Evolutionary conservation across 2,888 invertebrate species (phyloP), one percentile per base, ranked within the genome.

Genomic region (Polymixis flavicincta): DNA sequence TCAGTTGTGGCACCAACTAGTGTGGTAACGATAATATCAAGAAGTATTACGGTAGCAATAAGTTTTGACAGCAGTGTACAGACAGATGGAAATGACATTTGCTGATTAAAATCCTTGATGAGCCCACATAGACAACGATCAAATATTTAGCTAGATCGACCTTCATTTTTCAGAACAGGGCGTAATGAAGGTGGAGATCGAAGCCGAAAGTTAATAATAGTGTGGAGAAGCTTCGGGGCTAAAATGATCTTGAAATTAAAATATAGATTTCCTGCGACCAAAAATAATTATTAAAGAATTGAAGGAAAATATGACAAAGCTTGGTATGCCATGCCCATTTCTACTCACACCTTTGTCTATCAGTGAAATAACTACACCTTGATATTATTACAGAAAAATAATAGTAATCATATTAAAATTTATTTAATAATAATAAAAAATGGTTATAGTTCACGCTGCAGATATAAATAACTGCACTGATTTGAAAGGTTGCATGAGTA

Each of bases 51-150:
- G 37, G 6, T 28, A 61, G 17, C 1, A 42, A 11, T 14, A 37
- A 61, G 22, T 13, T 5, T 59, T 57, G n/a, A 32, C 28, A 54
- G 57, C 25, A 64, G 13, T 45, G 1, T 14, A 48, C 37, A 17
- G 57, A 25, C 45, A 48, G 22, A 6, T 54, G 64, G 42, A 64
- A 79, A 59, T 79, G 79, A 8, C 64, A 79, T 79, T 74, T 79
- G 14, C 4, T 54, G 32, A 70, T 59, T n/a, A 48, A 45, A 57
- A 82, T 78, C 79, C 75, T 82, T 82, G 68, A 75, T 59, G n/a
- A 71, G 37, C 82, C 82, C 78, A 82, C 82, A 61, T 75, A 63
- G 67, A 63, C 32, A 57, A 14, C n/a, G 14, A 37, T 65, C 25
- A 69, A 65, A 74, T 69, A 69, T 69, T 78, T 54, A 37, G 57